phyloP scores from a whole-genome alignment of 2,888 invertebrate species.

The Notodonta ziczac region DNA sequence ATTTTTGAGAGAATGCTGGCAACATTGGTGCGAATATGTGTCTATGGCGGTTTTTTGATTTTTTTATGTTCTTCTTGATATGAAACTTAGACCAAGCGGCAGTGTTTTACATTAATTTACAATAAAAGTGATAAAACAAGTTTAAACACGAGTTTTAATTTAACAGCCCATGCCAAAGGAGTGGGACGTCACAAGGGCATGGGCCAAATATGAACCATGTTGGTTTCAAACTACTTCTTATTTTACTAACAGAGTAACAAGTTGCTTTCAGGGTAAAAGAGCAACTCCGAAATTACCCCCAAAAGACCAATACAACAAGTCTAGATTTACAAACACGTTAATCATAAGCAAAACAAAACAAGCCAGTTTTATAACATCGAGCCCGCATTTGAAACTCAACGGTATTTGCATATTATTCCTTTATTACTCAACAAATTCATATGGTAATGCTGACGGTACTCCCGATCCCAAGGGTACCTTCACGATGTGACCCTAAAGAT shows the following conservation, averaged over 20 bases:
- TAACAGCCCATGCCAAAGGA: too few species aligned
- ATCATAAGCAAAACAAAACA: constrained; percentile 54
- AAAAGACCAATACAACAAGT: constrained; percentile 34
- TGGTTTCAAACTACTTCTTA: too few species aligned
- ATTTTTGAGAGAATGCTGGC: too few species aligned
- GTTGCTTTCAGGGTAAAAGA: background rate
- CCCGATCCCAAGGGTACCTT: constrained; percentile 58
- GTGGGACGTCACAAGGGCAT: too few species aligned
- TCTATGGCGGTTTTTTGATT: too few species aligned
- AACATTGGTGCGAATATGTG: too few species aligned
- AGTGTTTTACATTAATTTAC: too few species aligned
- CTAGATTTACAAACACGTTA: constrained; percentile 48
- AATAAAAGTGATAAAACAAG: too few species aligned
- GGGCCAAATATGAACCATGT: too few species aligned
- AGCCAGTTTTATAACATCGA: constrained; percentile 50
- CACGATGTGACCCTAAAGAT: constrained; percentile 58
- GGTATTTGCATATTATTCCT: constrained; percentile 79
- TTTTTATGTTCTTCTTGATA: too few species aligned
- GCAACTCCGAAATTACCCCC: constrained; percentile 5
- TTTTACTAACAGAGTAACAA: background rate
- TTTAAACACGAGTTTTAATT: too few species aligned
- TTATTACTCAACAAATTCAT: constrained; percentile 76
- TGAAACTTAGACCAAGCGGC: too few species aligned
- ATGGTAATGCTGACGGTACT: constrained; percentile 71
- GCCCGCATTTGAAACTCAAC: constrained; percentile 47